A percentile compares a stretch with the other conserved stretches of the same genome.
Evolutionary conservation across 2,797 vertebrate genomes (phyloP).

Genomic region (Melanitta fusca): DNA sequence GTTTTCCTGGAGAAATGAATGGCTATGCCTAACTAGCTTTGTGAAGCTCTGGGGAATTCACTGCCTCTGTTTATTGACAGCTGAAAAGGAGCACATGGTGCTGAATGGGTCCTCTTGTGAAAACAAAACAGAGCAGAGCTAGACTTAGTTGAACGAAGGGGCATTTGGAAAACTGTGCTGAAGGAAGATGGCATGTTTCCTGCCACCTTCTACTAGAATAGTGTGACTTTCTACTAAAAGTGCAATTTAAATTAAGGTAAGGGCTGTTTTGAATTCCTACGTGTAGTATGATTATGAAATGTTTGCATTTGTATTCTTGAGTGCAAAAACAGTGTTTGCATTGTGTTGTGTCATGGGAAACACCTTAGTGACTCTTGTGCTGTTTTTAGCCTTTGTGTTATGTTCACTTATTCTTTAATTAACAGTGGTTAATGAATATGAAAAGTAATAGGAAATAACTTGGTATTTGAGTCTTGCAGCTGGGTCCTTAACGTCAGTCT

Average conservation of each 20-base stretch:
- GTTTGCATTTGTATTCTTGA: slow-evolving; percentile 20
- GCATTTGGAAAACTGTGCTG: slow-evolving; percentile 74
- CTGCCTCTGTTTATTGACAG: slow-evolving; percentile 82
- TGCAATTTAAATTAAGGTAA: slow-evolving; percentile 42
- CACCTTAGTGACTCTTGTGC: neutral
- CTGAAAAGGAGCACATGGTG: slow-evolving; percentile 82
- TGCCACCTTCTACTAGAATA: slow-evolving; percentile 62
- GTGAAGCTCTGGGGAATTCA: slow-evolving; percentile 77
- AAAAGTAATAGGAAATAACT: slow-evolving; percentile 16
- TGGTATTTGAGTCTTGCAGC: neutral
- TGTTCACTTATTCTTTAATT: slow-evolving; percentile 12
- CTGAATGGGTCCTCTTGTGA: slow-evolving; percentile 79
- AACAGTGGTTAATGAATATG: neutral
- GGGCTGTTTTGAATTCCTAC: slow-evolving; percentile 46
- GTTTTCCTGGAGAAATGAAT: slow-evolving; percentile 82
- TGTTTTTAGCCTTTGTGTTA: neutral
- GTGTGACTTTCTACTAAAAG: slow-evolving; percentile 33
- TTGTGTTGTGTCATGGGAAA: slow-evolving; percentile 24
- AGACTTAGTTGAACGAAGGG: slow-evolving; percentile 76
- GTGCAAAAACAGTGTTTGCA: slow-evolving; percentile 44
- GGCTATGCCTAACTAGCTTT: slow-evolving; percentile 82
- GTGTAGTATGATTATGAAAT: neutral
- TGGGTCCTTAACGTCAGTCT: neutral
- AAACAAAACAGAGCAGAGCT: slow-evolving; percentile 79
- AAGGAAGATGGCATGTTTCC: slow-evolving; percentile 63